phyloP scores from a whole-genome alignment of 2,113 vertebrate species.

The Cinclus mexicanus region DNA sequence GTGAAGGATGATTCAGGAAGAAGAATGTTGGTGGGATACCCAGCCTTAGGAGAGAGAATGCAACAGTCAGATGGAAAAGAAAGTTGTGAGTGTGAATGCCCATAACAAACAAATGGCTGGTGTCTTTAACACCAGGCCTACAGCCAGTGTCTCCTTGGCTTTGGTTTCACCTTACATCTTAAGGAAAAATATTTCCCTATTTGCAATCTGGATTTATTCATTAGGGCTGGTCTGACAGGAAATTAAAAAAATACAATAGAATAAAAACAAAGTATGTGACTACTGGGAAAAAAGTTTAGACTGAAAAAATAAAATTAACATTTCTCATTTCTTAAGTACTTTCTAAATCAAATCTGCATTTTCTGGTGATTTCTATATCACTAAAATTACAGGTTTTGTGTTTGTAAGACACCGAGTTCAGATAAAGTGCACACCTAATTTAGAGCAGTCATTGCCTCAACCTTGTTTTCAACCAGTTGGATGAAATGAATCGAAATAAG shows the following conservation, averaged over 20 bases:
- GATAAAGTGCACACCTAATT: background rate
- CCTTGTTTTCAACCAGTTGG: conserved; percentile 51
- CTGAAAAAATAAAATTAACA: background rate
- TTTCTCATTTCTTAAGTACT: background rate
- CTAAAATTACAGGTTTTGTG: background rate
- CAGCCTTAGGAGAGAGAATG: background rate
- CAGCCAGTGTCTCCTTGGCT: background rate
- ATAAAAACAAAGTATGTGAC: background rate
- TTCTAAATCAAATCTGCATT: background rate
- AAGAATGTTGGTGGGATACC: background rate
- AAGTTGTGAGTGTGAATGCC: background rate
- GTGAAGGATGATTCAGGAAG: background rate
- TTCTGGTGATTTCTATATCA: background rate
- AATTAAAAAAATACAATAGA: background rate
- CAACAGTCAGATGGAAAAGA: background rate
- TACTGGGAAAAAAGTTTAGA: background rate
- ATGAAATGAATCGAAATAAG: conserved; percentile 81
- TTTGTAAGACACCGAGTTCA: background rate
- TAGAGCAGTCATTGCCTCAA: background rate
- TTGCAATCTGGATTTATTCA: background rate
- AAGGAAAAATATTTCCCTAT: background rate
- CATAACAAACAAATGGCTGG: background rate
- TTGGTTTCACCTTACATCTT: background rate
- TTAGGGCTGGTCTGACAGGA: background rate
- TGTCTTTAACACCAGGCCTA: background rate